Conservation (phyloP, 2,113 vertebrate genomes). For the Gallinago undulata region DNA sequence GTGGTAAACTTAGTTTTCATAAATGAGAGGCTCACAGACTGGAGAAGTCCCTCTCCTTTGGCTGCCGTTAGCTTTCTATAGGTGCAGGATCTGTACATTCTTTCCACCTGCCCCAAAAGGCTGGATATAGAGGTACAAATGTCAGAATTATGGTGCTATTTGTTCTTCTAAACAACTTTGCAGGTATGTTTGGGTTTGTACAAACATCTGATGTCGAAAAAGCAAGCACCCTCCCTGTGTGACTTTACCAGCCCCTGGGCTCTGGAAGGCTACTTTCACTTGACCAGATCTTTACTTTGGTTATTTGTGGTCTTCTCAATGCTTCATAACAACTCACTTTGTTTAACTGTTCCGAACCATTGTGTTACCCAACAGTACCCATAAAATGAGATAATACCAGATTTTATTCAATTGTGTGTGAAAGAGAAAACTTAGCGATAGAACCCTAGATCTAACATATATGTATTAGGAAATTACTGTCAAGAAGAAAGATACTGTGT, state of each 20-base stretch:
- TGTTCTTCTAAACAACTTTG: not conserved
- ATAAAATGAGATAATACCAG: not conserved
- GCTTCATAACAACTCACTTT: not conserved
- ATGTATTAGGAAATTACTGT: not conserved
- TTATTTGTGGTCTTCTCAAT: not conserved
- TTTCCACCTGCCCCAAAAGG: not conserved
- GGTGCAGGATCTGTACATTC: not conserved
- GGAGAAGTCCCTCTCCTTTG: not conserved
- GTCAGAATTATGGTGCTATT: not conserved
- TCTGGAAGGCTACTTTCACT: not conserved
- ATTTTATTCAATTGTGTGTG: not conserved
- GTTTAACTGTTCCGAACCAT: not conserved
- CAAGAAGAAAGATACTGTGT: not conserved
- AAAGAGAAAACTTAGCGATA: not conserved
- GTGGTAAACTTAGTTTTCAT: not conserved
- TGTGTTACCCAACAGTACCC: not conserved
- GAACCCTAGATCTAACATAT: not conserved
- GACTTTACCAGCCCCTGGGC: not conserved
- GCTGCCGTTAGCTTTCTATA: not conserved
- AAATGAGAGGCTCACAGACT: not conserved
- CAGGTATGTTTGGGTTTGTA: not conserved
- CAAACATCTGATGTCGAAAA: not conserved
- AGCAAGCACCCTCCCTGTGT: not conserved
- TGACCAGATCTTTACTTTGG: not conserved
- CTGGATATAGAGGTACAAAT: not conserved